phyloP scores from a whole-genome alignment of 1,140 invertebrate species.

The Druon quercuslanigerum region DNA sequence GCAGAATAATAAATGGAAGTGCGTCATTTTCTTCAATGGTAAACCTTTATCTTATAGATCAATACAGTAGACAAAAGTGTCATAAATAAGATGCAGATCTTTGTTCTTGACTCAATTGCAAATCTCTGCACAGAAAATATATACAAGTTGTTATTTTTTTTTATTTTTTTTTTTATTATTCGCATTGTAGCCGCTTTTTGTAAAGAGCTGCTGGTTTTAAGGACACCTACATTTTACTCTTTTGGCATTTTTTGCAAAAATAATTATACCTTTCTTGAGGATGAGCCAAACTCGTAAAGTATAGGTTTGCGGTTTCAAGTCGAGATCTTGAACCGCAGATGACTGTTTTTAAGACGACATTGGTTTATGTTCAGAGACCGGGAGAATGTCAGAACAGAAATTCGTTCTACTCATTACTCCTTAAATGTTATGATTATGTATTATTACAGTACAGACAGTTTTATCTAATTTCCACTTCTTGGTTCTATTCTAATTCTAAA shows the following conservation, averaged over 20 bases:
- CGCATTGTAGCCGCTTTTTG: too few relatives aligned
- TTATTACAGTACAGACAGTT: too few relatives aligned
- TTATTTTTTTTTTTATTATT: too few relatives aligned
- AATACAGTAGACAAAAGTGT: background rate
- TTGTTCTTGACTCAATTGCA: background rate
- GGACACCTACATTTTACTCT: constrained; percentile 14
- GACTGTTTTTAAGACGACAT: constrained; percentile 29
- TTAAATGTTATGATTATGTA: too few relatives aligned
- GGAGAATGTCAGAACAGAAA: constrained; percentile 4
- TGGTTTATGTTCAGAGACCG: constrained; percentile 4
- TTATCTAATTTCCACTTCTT: too few relatives aligned
- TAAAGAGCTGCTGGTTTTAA: background rate
- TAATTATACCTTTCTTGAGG: constrained; percentile 15
- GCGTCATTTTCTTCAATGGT: too few relatives aligned
- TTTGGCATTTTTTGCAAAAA: constrained; percentile 20
- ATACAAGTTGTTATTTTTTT: too few relatives aligned
- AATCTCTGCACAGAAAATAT: too few relatives aligned
- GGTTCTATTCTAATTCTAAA: too few relatives aligned
- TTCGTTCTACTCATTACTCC: background rate
- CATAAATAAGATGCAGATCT: background rate
- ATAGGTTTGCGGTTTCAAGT: constrained; percentile 25
- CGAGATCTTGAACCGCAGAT: constrained; percentile 23
- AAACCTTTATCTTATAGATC: too few relatives aligned
- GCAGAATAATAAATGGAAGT: background rate
- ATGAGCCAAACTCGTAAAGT: constrained; percentile 19